Percentiles rank a stretch among this genome's conserved stretches.
phyloP scores from a whole-genome alignment of 2,113 vertebrate genomes.

The Chauna torquata region DNA sequence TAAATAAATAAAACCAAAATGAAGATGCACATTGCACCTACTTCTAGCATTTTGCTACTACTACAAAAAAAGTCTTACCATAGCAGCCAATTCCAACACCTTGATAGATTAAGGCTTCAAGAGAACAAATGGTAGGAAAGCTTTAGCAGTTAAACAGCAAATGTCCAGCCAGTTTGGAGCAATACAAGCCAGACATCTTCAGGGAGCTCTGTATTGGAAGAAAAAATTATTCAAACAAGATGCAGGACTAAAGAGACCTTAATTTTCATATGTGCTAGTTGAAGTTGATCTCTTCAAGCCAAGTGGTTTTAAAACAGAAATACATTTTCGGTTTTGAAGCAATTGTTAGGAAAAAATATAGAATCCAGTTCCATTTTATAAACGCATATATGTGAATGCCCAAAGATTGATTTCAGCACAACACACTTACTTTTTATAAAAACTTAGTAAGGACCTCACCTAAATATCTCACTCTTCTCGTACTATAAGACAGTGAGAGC shows the following conservation, averaged over 20 bases:
- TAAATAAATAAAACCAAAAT: neutral
- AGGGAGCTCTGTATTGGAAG: neutral
- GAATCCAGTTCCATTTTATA: neutral
- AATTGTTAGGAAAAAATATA: neutral
- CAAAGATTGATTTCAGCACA: neutral
- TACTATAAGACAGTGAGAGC: neutral
- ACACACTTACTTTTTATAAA: neutral
- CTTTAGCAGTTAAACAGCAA: slow-evolving; percentile 13
- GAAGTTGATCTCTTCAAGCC: neutral
- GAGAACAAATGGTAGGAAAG: neutral
- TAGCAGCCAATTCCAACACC: neutral
- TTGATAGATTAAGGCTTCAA: neutral
- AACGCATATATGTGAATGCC: neutral
- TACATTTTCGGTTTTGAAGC: neutral
- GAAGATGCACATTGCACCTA: neutral
- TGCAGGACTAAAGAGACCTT: neutral
- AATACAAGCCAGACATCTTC: slow-evolving; percentile 21
- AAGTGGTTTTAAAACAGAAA: neutral
- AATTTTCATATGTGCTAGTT: neutral
- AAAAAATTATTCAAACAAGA: neutral
- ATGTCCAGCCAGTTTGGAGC: neutral
- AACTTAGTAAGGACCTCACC: neutral
- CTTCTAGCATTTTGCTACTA: neutral
- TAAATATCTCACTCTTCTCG: neutral
- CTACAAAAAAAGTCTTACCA: slow-evolving; percentile 21